phyloP scores from a whole-genome alignment of 2,113 vertebrate species.

The Bos indicus region DNA sequence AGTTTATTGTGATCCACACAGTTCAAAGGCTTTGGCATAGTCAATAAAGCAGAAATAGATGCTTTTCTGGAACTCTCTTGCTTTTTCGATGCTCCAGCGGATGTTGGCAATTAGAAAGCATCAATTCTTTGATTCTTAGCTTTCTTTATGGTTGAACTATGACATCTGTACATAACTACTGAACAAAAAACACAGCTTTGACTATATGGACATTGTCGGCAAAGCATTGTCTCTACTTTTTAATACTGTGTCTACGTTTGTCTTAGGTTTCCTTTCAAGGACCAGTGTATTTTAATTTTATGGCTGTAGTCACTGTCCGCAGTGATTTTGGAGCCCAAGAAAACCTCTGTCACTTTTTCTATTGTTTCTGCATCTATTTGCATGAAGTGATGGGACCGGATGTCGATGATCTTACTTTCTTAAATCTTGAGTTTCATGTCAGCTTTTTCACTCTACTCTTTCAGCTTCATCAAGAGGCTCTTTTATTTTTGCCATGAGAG shows the following conservation, averaged over 20 bases:
- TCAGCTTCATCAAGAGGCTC: neutral
- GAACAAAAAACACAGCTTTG: neutral
- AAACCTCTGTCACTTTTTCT: neutral
- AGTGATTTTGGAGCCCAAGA: neutral
- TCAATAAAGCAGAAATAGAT: neutral
- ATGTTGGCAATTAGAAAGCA: neutral
- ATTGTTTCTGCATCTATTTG: neutral
- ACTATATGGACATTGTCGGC: neutral
- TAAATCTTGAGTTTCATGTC: neutral
- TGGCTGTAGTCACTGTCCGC: neutral
- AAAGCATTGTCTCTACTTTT: neutral
- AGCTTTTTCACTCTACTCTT: neutral
- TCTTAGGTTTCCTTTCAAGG: neutral
- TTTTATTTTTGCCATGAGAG: neutral
- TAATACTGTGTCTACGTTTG: neutral
- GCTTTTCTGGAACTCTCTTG: neutral
- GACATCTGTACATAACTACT: neutral
- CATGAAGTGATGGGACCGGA: neutral
- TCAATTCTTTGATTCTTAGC: neutral
- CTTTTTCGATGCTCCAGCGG: neutral
- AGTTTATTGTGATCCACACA: neutral
- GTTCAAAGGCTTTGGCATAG: neutral
- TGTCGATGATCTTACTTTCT: neutral
- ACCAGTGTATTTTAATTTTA: neutral
- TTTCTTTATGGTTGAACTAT: neutral